Evolutionary conservation across 1,140 invertebrate species (phyloP).

Genomic region (Pseudomyrmex concolor): DNA sequence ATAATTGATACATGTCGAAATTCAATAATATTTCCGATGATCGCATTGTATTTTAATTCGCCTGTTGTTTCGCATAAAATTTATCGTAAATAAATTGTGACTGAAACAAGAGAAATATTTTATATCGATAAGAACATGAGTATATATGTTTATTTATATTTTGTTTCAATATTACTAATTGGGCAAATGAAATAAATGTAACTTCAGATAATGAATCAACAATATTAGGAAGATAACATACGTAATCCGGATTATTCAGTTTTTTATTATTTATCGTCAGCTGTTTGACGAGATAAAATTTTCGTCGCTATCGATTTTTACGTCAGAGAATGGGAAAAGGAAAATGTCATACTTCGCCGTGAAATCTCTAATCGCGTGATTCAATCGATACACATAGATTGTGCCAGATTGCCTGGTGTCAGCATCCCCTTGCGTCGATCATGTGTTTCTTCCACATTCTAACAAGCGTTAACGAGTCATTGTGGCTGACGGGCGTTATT

Average conservation of each 20-base stretch:
- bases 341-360: background rate
- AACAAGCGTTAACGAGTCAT: conserved; percentile 72
- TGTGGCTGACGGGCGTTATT: conserved; percentile 69
- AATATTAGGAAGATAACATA: background rate
- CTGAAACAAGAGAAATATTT: background rate
- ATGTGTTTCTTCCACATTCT: conserved; percentile 35
- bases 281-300: conserved; percentile 11
- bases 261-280: background rate
- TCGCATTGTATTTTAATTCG: conserved; percentile 40
- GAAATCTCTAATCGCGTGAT: background rate
- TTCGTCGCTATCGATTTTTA: background rate
- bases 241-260: no score
- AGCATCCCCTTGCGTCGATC: background rate
- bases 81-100: conserved; percentile 28
- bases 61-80: conserved; percentile 12
- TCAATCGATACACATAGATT: conserved; percentile 37
- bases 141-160: background rate
- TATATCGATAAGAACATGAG: background rate
- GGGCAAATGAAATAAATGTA: background rate
- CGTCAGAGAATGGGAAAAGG: background rate
- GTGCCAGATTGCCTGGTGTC: background rate
- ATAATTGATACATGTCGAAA: conserved; percentile 42
- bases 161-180: background rate
- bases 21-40: conserved; percentile 40
- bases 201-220: conserved; percentile 1